Evolutionary conservation across 2,888 invertebrate species (phyloP).

Genomic region (Dicycla oo): DNA sequence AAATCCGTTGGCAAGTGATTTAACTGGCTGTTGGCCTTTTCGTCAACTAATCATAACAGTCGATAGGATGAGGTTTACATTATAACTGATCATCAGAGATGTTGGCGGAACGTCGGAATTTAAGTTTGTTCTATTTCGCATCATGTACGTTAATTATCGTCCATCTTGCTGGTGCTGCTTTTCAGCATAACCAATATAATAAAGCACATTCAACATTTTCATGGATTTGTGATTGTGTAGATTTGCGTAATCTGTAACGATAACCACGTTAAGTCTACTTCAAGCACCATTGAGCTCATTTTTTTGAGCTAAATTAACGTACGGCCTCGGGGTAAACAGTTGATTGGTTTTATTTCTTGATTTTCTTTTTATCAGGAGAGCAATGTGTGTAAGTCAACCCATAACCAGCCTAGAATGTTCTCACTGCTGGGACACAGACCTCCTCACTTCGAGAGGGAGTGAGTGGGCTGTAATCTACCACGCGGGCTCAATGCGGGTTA

Average conservation of each 20-base stretch:
- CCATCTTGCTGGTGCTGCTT: neutral
- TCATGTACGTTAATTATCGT: neutral
- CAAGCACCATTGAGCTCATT: constrained; percentile 37
- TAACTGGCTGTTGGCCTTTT: neutral
- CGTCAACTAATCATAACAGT: neutral
- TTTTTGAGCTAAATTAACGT: constrained; percentile 7
- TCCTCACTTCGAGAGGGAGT: too few relatives aligned
- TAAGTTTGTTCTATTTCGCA: neutral
- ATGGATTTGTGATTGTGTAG: constrained; percentile 7
- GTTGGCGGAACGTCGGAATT: neutral
- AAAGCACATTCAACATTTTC: constrained; percentile 9
- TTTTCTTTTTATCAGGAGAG: neutral
- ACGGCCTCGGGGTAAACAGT: constrained; percentile 13
- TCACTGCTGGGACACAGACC: too few relatives aligned
- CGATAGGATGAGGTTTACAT: neutral
- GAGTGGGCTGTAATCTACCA: too few relatives aligned
- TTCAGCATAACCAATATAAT: constrained; percentile 2
- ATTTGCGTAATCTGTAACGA: constrained; percentile 26
- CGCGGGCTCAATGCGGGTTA: too few relatives aligned
- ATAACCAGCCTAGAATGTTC: too few relatives aligned
- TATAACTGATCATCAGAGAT: neutral
- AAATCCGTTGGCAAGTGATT: neutral
- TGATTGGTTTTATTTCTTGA: constrained; percentile 21
- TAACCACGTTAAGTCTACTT: constrained; percentile 31
- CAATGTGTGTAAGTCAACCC: neutral